These are phyloP conservation scores for Oxyruncus cristatus DNA, from an alignment of 2,113 vertebrate genomes.

Conservation along the genomic window DNA sequence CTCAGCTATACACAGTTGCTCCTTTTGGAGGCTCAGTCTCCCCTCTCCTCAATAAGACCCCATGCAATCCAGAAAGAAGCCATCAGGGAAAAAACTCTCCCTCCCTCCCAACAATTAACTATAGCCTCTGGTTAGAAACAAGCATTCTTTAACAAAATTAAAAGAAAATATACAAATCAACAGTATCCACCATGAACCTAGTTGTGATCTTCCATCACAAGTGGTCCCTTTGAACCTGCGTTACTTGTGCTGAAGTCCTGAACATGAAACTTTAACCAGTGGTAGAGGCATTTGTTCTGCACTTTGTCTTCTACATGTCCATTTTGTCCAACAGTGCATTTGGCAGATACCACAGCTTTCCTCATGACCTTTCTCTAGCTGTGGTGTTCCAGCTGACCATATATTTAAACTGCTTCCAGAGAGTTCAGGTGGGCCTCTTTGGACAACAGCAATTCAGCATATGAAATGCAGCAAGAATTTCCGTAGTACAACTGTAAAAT, in stretches of 20 bases:
- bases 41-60: neutral
- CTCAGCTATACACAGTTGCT: neutral
- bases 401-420: neutral
- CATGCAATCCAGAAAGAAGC: accelerated
- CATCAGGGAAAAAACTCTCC: neutral
- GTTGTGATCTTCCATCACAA: neutral
- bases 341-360: neutral
- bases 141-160: neutral
- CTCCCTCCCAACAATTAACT: neutral
- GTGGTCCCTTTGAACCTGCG: neutral
- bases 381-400: neutral
- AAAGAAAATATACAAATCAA: neutral
- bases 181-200: neutral
- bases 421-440: neutral
- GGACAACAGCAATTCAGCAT: neutral
- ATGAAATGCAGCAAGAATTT: neutral
- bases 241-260: neutral
- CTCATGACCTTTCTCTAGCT: neutral
- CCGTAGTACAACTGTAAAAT: accelerated
- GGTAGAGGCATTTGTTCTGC: neutral
- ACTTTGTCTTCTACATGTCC: neutral
- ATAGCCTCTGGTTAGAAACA: neutral
- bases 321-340: neutral
- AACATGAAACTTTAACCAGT: neutral
- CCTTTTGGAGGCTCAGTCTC: neutral